Conservation (phyloP, 2,888 invertebrate species). For the Tigriopus californicus region DNA sequence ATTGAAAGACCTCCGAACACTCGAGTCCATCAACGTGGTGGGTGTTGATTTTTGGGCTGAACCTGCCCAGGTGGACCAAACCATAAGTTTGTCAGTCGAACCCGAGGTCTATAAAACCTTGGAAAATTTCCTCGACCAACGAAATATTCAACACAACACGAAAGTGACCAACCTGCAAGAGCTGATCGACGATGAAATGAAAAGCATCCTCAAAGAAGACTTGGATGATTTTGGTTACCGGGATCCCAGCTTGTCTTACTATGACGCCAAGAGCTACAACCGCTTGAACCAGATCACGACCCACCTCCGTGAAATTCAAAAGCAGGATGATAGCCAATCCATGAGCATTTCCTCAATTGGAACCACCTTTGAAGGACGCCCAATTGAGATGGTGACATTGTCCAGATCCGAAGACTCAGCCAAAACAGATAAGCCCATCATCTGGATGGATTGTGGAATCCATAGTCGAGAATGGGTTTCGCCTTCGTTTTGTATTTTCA, state of each 20-base stretch:
- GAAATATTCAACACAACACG: no score
- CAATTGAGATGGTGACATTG: conserved; percentile 49
- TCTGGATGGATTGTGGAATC: conserved; percentile 35
- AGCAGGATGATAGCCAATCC: no score
- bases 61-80: background rate
- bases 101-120: no score
- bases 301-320: no score
- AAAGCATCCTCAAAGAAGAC: no score
- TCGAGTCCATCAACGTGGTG: conserved; percentile 31
- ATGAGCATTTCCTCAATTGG: conserved; percentile 35
- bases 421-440: background rate
- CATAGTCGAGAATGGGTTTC: conserved; percentile 61
- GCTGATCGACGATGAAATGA: no score
- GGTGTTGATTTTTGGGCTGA: conserved; percentile 22
- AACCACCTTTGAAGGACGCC: conserved; percentile 48
- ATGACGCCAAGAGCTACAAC: no score
- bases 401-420: conserved; percentile 21
- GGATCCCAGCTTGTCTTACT: no score
- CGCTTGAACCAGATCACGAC: no score
- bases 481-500: conserved; percentile 24
- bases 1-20: conserved; percentile 33
- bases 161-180: no score
- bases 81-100: background rate
- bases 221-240: no score
- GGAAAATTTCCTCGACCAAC: no score